A percentile compares a stretch with the other conserved stretches of the same genome.
Conservation (phyloP, 2,113 vertebrate genomes). For the Chrysemys picta region DNA sequence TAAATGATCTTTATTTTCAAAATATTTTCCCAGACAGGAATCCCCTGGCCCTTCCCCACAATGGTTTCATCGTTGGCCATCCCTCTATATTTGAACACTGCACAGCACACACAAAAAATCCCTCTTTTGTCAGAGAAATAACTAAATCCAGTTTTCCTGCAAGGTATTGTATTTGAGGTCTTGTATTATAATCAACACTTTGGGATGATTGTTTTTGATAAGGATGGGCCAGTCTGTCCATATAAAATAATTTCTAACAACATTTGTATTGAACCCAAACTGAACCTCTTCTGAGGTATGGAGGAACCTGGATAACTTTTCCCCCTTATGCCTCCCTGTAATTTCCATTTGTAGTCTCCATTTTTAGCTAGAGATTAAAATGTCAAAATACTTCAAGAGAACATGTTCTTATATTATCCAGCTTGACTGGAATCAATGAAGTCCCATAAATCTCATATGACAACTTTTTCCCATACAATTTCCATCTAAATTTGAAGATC, state of each 20-base stretch:
- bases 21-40: background rate
- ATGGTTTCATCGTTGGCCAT: background rate
- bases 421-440: background rate
- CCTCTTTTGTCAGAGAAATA: background rate
- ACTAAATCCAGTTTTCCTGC: background rate
- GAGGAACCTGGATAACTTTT: fast-evolving
- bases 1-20: background rate
- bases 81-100: background rate
- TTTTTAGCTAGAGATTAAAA: background rate
- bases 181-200: background rate
- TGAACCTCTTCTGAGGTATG: background rate
- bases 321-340: background rate
- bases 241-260: background rate
- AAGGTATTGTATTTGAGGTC: background rate
- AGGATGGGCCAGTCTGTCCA: background rate
- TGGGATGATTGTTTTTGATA: background rate
- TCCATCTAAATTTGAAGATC: background rate
- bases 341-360: background rate
- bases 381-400: background rate
- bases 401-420: background rate
- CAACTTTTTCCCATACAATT: background rate
- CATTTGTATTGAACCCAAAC: background rate
- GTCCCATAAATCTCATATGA: background rate
- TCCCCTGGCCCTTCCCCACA: background rate
- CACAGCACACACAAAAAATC: background rate